Conservation (phyloP, 1,140 invertebrate genomes). For the Catajapyx aquilonaris region DNA sequence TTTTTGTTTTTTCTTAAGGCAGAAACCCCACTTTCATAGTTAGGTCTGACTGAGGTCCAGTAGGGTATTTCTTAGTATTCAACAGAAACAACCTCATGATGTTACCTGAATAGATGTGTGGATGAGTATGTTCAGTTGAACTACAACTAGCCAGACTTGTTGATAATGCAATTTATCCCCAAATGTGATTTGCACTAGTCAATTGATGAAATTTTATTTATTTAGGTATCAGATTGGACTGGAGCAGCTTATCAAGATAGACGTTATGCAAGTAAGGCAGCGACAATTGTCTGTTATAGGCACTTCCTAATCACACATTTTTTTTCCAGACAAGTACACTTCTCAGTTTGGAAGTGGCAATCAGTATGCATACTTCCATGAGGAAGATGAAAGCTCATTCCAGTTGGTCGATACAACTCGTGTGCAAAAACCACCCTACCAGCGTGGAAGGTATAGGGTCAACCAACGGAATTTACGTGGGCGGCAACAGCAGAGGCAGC, state of each 20-base stretch:
- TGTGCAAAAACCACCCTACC: constrained; percentile 74
- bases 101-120: too few relatives aligned
- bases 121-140: too few relatives aligned
- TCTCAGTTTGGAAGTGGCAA: constrained; percentile 80
- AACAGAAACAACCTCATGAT: too few relatives aligned
- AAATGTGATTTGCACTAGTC: too few relatives aligned
- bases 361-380: constrained; percentile 93
- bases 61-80: too few relatives aligned
- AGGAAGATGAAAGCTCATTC: constrained; percentile 97
- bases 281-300: background rate
- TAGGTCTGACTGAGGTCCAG: too few relatives aligned
- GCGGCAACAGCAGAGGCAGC: constrained; percentile 32
- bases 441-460: constrained; percentile 62
- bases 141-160: too few relatives aligned
- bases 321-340: constrained; percentile 68
- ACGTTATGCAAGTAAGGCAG: constrained; percentile 69
- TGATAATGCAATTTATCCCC: too few relatives aligned
- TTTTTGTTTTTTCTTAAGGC: too few relatives aligned
- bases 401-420: constrained; percentile 88
- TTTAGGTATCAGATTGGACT: constrained; percentile 89
- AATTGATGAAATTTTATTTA: constrained; percentile 11
- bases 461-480: constrained; percentile 62
- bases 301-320: constrained; percentile 3
- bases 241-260: constrained; percentile 85
- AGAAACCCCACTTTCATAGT: too few relatives aligned